Base-by-base conservation (phyloP, 2,888 invertebrate species). In the Orchesella flavescens region DNA sequence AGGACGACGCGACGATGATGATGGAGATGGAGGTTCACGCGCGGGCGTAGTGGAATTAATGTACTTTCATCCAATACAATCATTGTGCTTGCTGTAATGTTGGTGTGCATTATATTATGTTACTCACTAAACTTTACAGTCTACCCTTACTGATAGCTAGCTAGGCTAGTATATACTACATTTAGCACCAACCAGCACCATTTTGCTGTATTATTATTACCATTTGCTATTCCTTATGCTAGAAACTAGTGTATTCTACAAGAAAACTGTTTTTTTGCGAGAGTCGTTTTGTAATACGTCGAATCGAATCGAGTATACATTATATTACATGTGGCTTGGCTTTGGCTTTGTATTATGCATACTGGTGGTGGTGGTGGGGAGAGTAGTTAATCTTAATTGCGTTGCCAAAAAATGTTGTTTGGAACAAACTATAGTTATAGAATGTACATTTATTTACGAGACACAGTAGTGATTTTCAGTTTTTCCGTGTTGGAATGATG, bases 41-140 rank as follows among this genome's bases (percentile, higher is more conserved):
- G 80, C 80, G 68, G 80, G 80, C 80, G 80, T 80, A 80, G 73
- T 78, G 65, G 68, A 80, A 74, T 80, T 80, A 80, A 74, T 74
- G 73, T 74, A 46, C 59, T 73, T 74, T 80, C 73, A 59, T 73
- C 66, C 74, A 74, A 77, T 59, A 59, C 53, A 61, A n/a, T 19
- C 17, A 34, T 15, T 63, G 13, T 24, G 17, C 17, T 61, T 63
- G 63, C 63, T 24, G 34, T 63, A 23, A 63, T 63, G 24, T 63
- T 15, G 5, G 46, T 55, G n/a, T n/a, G 7, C 7, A 34, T 2
- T 34, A 34, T 7, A 34, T 34, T 34, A 34, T 34, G 34, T 34
- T 34, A 34, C 34, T 34, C 7, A 34, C 34, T 34, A 34, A 34
- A 34, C 34, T 34, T 34, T 34, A 34, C 34, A 34, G 34, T 34